These are phyloP conservation scores for Rhopalosiphum maidis DNA, from an alignment of 1,140 invertebrate species.

Conservation along the genomic window DNA sequence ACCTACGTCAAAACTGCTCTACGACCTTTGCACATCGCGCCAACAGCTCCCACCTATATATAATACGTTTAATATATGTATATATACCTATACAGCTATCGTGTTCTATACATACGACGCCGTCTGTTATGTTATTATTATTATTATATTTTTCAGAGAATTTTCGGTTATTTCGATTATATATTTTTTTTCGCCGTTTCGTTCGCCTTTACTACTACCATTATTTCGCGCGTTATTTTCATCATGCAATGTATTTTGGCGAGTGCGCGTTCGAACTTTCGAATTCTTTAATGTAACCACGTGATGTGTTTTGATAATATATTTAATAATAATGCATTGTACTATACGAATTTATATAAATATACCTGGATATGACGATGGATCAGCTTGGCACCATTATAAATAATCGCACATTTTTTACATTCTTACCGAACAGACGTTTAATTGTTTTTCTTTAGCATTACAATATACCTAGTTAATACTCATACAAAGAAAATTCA, in stretches of 20 bases:
- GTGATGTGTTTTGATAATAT: background rate
- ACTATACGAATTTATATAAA: background rate
- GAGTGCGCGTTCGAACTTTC: background rate
- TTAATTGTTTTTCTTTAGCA: too few species aligned
- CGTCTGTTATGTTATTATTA: conserved; percentile 25
- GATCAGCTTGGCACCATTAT: background rate
- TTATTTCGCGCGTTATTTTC: conserved; percentile 37
- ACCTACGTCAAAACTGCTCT: conserved; percentile 45
- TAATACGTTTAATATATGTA: background rate
- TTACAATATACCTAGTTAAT: too few species aligned
- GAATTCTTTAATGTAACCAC: background rate
- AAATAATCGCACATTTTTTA: too few species aligned
- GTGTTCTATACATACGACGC: background rate
- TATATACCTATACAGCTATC: background rate
- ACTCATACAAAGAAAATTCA: too few species aligned
- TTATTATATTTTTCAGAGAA: background rate
- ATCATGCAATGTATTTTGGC: conserved; percentile 10
- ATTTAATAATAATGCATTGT: background rate
- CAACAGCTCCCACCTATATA: background rate
- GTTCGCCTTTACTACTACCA: background rate
- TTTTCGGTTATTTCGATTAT: background rate
- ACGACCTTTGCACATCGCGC: conserved; percentile 39
- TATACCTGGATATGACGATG: background rate
- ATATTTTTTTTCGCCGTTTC: conserved; percentile 24
- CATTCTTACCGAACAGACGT: too few species aligned